Percentiles rank a stretch among this genome's conserved stretches.
phyloP scores from a whole-genome alignment of 2,888 invertebrate species.

The Bembecia ichneumoniformis region DNA sequence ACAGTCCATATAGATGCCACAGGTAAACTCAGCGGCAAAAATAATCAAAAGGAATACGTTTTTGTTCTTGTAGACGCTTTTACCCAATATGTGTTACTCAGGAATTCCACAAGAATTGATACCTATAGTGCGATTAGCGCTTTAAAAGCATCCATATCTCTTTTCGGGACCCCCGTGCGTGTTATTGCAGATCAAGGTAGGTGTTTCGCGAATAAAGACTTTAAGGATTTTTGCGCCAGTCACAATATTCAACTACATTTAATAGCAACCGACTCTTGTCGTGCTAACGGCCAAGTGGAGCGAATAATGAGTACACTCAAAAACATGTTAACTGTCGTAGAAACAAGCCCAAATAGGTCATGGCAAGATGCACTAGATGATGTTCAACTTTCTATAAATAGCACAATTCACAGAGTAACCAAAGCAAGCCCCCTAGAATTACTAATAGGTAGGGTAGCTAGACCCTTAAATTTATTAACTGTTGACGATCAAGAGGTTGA shows the following conservation, averaged over 20 bases:
- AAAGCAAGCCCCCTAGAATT: conserved; percentile 8
- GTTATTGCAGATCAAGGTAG: conserved; percentile 14
- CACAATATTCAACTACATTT: conserved; percentile 10
- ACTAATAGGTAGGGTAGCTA: conserved; percentile 8
- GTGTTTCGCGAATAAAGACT: conserved; percentile 8
- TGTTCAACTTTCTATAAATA: conserved; percentile 14
- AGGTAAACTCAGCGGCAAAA: conserved; percentile 20
- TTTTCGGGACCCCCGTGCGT: conserved; percentile 16
- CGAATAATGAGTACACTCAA: conserved; percentile 12
- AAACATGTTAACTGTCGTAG: conserved; percentile 11
- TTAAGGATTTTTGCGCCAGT: conserved; percentile 7
- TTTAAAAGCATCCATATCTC: conserved; percentile 4
- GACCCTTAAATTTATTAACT: too few relatives aligned
- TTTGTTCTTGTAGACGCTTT: conserved; percentile 6
- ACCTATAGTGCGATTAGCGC: conserved; percentile 6
- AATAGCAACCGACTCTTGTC: conserved; percentile 9
- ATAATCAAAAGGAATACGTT: not conserved
- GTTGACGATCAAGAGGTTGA: too few relatives aligned
- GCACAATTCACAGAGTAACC: conserved; percentile 6
- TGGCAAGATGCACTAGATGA: conserved; percentile 16
- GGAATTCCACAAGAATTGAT: conserved; percentile 4
- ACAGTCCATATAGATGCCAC: conserved; percentile 22
- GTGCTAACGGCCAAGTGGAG: conserved; percentile 15
- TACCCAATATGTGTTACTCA: conserved; percentile 2
- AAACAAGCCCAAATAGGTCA: conserved; percentile 6